Conservation (phyloP, 2,113 vertebrate species). For the Marcusenius ussheri region DNA sequence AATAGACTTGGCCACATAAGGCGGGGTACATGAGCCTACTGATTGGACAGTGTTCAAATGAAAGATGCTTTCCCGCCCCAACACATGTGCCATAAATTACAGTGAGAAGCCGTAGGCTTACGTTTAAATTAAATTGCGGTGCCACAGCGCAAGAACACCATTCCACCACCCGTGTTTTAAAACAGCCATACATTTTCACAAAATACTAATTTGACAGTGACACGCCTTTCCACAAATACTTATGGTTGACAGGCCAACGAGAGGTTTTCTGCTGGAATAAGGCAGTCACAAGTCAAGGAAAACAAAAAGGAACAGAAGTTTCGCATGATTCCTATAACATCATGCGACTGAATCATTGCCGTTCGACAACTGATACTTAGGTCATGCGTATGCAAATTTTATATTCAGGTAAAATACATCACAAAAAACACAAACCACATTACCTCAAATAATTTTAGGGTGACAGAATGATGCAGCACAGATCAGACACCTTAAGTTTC, state of each 20-base stretch:
- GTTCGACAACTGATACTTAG: not conserved
- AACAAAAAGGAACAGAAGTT: not conserved
- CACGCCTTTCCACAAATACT: not conserved
- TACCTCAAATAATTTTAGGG: not conserved
- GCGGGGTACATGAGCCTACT: not conserved
- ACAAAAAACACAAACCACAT: not conserved
- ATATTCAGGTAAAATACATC: not conserved
- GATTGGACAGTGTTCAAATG: conserved; percentile 27
- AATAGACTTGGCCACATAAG: conserved; percentile 24
- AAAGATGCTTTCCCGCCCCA: conserved; percentile 8
- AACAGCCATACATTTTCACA: not conserved
- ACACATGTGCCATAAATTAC: conserved; percentile 22
- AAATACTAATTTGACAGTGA: conserved; percentile 3
- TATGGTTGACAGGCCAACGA: not conserved
- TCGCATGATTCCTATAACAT: not conserved
- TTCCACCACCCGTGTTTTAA: not conserved
- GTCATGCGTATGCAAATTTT: not conserved
- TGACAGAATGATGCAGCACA: not conserved
- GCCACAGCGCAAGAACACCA: not conserved
- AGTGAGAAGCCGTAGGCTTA: conserved; percentile 15
- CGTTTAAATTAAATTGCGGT: conserved; percentile 31
- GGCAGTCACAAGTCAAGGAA: not conserved
- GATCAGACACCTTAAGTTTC: not conserved
- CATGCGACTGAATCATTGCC: not conserved
- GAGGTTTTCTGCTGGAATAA: not conserved